Base-by-base conservation (phyloP, 1,140 invertebrate species). In the Drosophila nannoptera region DNA sequence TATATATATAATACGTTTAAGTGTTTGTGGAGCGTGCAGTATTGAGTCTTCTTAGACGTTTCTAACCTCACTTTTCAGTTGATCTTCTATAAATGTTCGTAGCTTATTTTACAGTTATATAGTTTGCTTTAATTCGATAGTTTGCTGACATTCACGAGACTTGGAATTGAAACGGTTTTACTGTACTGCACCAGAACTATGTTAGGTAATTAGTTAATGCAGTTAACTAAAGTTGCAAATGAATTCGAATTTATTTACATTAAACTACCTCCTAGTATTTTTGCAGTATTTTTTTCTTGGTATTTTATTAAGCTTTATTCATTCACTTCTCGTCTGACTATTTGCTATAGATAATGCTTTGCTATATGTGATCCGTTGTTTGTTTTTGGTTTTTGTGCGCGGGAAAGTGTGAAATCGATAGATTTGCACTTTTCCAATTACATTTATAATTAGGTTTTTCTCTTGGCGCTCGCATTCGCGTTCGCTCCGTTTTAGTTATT, bases 151-250 rank as follows among this genome's bases (percentile, higher is more conserved):
- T 40, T 70, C 54, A 54, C 9, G 50, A 60, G 61, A 58, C 12
- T 56, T 68, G 61, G 11, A 16, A 40, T 42, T 68, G 5, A 72
- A 73, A 35, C 40, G 32, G 59, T 52, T 36, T 69, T 45, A 32
- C 6, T 36, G 46, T 43, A 68, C 48, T 54, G 32, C 58, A 40
- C 58, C 48, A 52, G 14, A 33, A 35, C 36, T 45, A 7, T 14
- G 36, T 42, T 42, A 1, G 11, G n/a, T 53, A 81, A 81, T 73
- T 73, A 73, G 54, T 65, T 81, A 75, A 83, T 78, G 48, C 48
- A 59, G 35, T 38, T 49, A 45, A 78, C 67, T 32, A 42, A 55
- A 75, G 60, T 61, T 36, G 14, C 33, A 40, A 78, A 78, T 60
- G 11, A 69, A 60, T 48, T 53, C 1, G n/a, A 45, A 60, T 58